Base-by-base conservation (phyloP, 1,140 invertebrate species). In the Lasioglossum baleicum region DNA sequence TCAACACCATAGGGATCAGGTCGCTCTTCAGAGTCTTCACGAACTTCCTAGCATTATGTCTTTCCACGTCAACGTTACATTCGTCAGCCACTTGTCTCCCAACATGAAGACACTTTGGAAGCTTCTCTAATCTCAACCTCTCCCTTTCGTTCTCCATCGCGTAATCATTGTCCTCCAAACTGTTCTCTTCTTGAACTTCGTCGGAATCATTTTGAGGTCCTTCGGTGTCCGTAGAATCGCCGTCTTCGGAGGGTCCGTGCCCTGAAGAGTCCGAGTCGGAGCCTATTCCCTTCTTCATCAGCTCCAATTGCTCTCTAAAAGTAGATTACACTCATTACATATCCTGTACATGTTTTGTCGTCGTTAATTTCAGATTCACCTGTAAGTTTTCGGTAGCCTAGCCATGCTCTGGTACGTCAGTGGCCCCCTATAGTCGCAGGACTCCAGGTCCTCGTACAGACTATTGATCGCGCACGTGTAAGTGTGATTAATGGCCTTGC, bases 331-430 rank as follows among this genome's bases (percentile, higher is more conserved):
- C 26, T 0, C 1, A 26, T 26, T 26, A 26, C 26, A 26, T 26
- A 26, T 26, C 1, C 26, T 26, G 26, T 26, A 26, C 26, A 26
- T 26, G 26, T 26, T 1, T 26, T 26, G 26, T 26, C 26, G 26
- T 26, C 26, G 26, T 26, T 26, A 64, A 35, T 35, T 20, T 20
- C 22, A 22, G n/a, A 35, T 11, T 80, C 83, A 95, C 94, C 95
- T 94, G 84, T 97, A 97, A 7, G 96, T 96, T 86, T 96, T 97
- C 35, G 96, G 96, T 77, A 97, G 91, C 83, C 96, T 94, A 2
- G 96, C 95, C 92, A 97, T 95, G n/a, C 96, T 96, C 86, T 97
- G 96, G 89, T 97, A 97, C 48, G 97, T 97, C 17, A 97, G 88
- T 2, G 97, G 96, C 8, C 97, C 97, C 56, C 95, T 95, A 89